phyloP scores from a whole-genome alignment of 2,888 invertebrate genomes.

The Flabesymbios commensalis region DNA sequence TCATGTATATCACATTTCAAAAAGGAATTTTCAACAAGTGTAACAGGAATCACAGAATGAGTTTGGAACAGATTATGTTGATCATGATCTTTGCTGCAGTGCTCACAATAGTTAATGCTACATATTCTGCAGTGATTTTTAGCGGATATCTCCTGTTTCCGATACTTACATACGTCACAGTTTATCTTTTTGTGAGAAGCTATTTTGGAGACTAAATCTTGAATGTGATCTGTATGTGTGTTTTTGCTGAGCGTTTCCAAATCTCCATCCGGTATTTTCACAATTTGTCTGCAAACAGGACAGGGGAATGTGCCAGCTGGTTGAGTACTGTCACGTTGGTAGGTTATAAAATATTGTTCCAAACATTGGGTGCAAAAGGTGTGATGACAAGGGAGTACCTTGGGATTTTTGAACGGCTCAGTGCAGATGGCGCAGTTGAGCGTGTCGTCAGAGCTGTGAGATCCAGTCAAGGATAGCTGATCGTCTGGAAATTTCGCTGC shows the following conservation, averaged over 20 bases:
- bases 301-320: constrained; percentile 25
- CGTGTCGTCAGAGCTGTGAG: constrained; percentile 10
- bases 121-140: constrained; percentile 31
- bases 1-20: constrained; percentile 30
- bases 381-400: constrained; percentile 32
- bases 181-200: constrained; percentile 19
- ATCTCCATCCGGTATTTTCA: constrained; percentile 17
- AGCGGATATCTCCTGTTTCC: constrained; percentile 21
- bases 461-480: not conserved
- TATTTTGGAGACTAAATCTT: constrained; percentile 25
- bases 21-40: constrained; percentile 24
- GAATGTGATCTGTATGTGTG: constrained; percentile 9
- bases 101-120: constrained; percentile 32
- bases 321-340: constrained; percentile 11
- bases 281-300: constrained; percentile 27
- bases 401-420: constrained; percentile 28
- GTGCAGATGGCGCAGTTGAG: constrained; percentile 29
- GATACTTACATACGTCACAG: constrained; percentile 34
- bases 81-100: constrained; percentile 27
- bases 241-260: constrained; percentile 7
- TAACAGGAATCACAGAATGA: constrained; percentile 27
- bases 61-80: constrained; percentile 28
- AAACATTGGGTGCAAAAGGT: constrained; percentile 30
- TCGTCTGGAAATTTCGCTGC: constrained; percentile 21
- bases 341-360: constrained; percentile 22